These are phyloP conservation scores for Catalaphyllia jardinei DNA, from an alignment of 64 coral and sea anemone genomes.

Conservation along the genomic window DNA sequence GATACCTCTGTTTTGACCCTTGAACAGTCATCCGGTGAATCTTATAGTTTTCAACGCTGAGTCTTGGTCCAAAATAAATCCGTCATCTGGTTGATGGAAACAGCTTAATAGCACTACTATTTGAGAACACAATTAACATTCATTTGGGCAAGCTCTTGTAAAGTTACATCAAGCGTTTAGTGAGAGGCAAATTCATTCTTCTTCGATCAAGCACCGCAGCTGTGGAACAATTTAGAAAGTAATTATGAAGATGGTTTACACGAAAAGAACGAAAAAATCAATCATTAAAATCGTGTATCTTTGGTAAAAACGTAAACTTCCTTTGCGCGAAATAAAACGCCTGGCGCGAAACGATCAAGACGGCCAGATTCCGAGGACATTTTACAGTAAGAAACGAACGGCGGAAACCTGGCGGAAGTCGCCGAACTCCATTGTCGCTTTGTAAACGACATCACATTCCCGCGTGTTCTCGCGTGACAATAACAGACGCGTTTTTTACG, in stretches of 20 bases:
- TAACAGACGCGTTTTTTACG: background rate
- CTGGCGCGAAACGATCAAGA: background rate
- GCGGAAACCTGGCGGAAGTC: background rate
- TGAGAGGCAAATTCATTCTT: background rate
- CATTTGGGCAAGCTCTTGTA: background rate
- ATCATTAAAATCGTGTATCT: background rate
- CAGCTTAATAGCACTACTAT: background rate
- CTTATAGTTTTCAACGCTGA: background rate
- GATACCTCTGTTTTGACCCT: background rate
- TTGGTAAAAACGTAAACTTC: background rate
- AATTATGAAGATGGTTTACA: background rate
- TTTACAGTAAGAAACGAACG: background rate
- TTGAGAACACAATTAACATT: background rate
- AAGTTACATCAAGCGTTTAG: background rate
- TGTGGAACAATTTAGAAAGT: background rate
- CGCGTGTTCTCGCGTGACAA: background rate
- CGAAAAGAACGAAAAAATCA: background rate
- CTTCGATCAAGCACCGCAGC: background rate
- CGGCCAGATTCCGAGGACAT: background rate
- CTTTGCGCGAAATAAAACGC: background rate
- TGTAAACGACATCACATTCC: background rate
- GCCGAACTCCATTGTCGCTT: background rate
- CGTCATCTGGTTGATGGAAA: background rate
- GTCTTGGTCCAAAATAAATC: background rate
- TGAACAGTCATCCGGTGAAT: background rate